Conservation (phyloP, 2,797 vertebrate species). For the Chanos chanos region DNA sequence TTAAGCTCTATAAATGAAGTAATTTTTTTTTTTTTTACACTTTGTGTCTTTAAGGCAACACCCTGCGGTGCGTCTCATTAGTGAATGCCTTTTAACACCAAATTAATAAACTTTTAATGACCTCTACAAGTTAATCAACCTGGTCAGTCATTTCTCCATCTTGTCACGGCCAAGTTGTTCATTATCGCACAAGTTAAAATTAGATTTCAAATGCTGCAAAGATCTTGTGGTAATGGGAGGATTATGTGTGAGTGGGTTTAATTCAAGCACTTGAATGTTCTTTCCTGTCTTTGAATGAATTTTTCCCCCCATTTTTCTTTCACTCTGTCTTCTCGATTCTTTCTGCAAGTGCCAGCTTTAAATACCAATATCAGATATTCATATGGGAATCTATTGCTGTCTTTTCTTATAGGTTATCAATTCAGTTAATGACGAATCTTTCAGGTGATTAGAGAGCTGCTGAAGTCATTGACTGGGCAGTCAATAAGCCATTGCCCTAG, state of each 20-base stretch:
- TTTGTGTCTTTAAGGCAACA: too few relatives aligned
- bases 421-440: conserved; percentile 30
- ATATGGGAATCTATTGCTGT: conserved; percentile 29
- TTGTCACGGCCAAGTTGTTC: too few relatives aligned
- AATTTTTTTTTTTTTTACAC: too few relatives aligned
- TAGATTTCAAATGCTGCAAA: too few relatives aligned
- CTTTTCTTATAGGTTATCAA: conserved; percentile 26
- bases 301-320: too few relatives aligned
- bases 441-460: conserved; percentile 22
- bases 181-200: too few relatives aligned
- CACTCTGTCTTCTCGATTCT: not conserved
- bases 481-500: conserved; percentile 21
- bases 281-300: not conserved
- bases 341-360: conserved; percentile 17
- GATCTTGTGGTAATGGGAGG: too few relatives aligned
- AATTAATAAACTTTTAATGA: conserved; percentile 71
- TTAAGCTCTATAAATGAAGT: too few relatives aligned
- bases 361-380: conserved; percentile 29
- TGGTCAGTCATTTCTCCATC: conserved; percentile 57
- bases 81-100: too few relatives aligned
- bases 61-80: too few relatives aligned
- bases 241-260: too few relatives aligned
- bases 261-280: not conserved
- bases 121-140: conserved; percentile 58
- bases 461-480: conserved; percentile 10